phyloP scores from a whole-genome alignment of 1,140 invertebrate species.

The Phymastichus coffea region DNA sequence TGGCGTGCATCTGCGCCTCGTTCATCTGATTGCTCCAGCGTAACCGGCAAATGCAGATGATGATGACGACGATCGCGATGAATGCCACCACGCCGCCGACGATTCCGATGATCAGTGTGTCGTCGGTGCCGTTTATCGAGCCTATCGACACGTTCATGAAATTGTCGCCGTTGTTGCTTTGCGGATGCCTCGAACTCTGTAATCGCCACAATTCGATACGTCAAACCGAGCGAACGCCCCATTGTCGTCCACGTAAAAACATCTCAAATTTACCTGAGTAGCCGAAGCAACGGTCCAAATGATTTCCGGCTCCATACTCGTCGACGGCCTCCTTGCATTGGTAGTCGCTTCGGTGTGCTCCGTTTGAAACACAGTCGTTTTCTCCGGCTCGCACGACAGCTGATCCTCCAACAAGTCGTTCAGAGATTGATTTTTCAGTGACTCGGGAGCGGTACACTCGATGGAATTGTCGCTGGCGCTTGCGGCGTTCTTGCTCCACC shows the following conservation, averaged over 20 bases:
- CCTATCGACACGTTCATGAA: slow-evolving; percentile 50
- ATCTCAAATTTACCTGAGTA: slow-evolving; percentile 36
- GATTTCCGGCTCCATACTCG: slow-evolving; percentile 69
- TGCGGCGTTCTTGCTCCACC: slow-evolving; percentile 68
- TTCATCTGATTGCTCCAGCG: slow-evolving; percentile 44
- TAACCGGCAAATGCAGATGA: slow-evolving; percentile 80
- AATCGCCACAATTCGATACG: slow-evolving; percentile 11
- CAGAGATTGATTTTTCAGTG: slow-evolving; percentile 67
- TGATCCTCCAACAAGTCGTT: slow-evolving; percentile 77
- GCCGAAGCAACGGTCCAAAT: slow-evolving; percentile 81
- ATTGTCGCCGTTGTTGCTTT: slow-evolving; percentile 59
- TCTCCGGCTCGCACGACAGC: slow-evolving; percentile 67
- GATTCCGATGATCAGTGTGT: slow-evolving; percentile 88
- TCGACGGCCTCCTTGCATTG: slow-evolving; percentile 50
- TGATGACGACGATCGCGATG: slow-evolving; percentile 82
- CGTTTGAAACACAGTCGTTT: too few relatives aligned
- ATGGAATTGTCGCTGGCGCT: slow-evolving; percentile 43
- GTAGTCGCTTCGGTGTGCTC: too few relatives aligned
- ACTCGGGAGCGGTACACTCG: slow-evolving; percentile 67
- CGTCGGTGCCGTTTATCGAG: slow-evolving; percentile 70
- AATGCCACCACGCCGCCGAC: slow-evolving; percentile 89
- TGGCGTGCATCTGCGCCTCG: slow-evolving; percentile 44
- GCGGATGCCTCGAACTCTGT: slow-evolving; percentile 50
- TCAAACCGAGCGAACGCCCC: too few relatives aligned
- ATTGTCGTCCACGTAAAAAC: background rate